Conservation (phyloP, 1,140 invertebrate species). For the Acromyrmex echinatior region DNA sequence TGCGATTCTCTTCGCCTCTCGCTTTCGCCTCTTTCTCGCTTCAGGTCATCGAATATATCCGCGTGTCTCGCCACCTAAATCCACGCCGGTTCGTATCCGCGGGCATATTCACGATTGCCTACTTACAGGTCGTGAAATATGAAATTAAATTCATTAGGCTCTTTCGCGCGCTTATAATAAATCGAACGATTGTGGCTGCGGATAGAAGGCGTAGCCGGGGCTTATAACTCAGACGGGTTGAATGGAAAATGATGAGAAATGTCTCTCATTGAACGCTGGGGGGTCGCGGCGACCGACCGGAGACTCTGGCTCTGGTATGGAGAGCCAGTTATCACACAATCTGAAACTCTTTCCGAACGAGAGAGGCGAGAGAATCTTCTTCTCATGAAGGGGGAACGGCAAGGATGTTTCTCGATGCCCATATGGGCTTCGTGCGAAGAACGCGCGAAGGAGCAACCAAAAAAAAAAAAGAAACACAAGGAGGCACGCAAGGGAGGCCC, state of each 20-base stretch:
- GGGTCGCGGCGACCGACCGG: slow-evolving; percentile 76
- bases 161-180: slow-evolving; percentile 84
- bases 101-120: slow-evolving; percentile 79
- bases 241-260: slow-evolving; percentile 87
- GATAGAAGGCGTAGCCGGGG: slow-evolving; percentile 77
- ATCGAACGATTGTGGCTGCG: slow-evolving; percentile 84
- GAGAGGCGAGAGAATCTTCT: slow-evolving; percentile 28
- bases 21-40: slow-evolving; percentile 42
- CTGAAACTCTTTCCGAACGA: slow-evolving; percentile 75
- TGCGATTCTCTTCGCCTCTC: slow-evolving; percentile 10
- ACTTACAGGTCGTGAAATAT: slow-evolving; percentile 86
- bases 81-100: slow-evolving; percentile 64
- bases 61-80: slow-evolving; percentile 72
- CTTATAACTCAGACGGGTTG: slow-evolving; percentile 85
- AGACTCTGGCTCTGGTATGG: slow-evolving; percentile 60
- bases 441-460: slow-evolving; percentile 60
- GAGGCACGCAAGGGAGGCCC: slow-evolving; percentile 1
- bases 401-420: not conserved
- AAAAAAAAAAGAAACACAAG: slow-evolving; percentile 34
- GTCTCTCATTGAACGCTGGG: slow-evolving; percentile 86
- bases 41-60: slow-evolving; percentile 54
- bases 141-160: slow-evolving; percentile 86
- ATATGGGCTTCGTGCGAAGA: slow-evolving; percentile 35
- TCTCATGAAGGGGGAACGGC: not conserved
- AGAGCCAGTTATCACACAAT: slow-evolving; percentile 80